These are phyloP conservation scores for Pteropus rufus DNA, from an alignment of 2,797 vertebrate genomes.

Conservation along the genomic window DNA sequence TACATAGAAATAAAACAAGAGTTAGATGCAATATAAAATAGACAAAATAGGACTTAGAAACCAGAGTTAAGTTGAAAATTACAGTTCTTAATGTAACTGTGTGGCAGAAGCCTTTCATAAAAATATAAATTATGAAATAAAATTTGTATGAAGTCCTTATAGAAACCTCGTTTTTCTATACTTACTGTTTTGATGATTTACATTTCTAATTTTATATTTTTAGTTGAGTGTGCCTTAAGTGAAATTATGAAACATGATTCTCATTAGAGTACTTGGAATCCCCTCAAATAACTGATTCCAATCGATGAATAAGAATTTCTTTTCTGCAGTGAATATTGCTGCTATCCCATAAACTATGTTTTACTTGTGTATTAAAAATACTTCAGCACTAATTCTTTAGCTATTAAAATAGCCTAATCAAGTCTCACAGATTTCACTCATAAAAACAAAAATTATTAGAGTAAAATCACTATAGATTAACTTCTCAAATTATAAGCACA, in stretches of 20 bases:
- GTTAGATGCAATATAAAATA: neutral
- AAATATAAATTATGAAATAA: slow-evolving; percentile 23
- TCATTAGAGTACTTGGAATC: slow-evolving; percentile 40
- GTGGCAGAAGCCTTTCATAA: slow-evolving; percentile 22
- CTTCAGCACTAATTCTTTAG: neutral
- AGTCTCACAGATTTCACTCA: neutral
- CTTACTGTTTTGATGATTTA: slow-evolving; percentile 32
- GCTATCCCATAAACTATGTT: neutral
- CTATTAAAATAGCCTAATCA: slow-evolving; percentile 38
- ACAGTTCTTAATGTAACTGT: slow-evolving; percentile 19
- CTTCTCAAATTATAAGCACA: slow-evolving; percentile 17
- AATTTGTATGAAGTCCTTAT: slow-evolving; percentile 12
- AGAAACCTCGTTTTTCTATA: slow-evolving; percentile 4
- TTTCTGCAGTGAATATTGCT: slow-evolving; percentile 22
- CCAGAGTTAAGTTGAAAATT: slow-evolving; percentile 24
- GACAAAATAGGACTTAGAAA: slow-evolving; percentile 29
- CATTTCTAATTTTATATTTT: slow-evolving; percentile 33
- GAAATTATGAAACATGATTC: slow-evolving; percentile 50
- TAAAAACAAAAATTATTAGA: slow-evolving; percentile 35
- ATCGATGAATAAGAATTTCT: slow-evolving; percentile 43
- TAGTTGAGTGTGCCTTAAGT: slow-evolving; percentile 19
- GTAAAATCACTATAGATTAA: neutral
- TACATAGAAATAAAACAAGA: slow-evolving; percentile 52
- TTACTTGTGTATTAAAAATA: slow-evolving; percentile 15
- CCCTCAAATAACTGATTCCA: slow-evolving; percentile 4